Base-by-base conservation (phyloP, 1,140 invertebrate genomes). In the Bombus fervidus region DNA sequence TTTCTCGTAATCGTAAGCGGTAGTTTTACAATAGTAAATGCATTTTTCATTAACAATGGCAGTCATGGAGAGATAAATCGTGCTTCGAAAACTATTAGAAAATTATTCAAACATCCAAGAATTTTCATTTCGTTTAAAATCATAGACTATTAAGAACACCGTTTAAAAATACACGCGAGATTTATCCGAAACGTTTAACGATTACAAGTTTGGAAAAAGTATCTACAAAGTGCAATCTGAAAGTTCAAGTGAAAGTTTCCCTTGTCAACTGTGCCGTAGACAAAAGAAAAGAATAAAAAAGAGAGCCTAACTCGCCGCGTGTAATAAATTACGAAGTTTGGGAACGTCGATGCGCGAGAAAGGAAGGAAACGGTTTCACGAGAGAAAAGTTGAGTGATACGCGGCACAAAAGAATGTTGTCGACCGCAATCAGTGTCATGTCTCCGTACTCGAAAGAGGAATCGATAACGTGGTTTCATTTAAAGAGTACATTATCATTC, bases 401-500 rank as follows among this genome's bases (percentile, higher is more conserved):
- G 59, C 3, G n/a, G 68, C 18, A 81, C 43, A 82, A 47, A 85
- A 81, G 69, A 86, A 86, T 69, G 78, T 81, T 64, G 78, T 39
- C 57, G 34, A 37, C 37, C 79, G 43, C 71, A 57, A 81, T 86
- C 79, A 66, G 75, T 75, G 57, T 25, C 66, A 39, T 15, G 69
- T 68, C 79, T 83, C 66, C 18, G 41, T 10, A 2, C 22, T 22
- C 39, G 31, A 71, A 69, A n/a, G 43, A 10, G 57, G 31, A 81
- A 62, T 83, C 80, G 79, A 83, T 83, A 83, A 83, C 79, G 59
- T 6, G 83, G 83, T 64, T 72, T 73, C 76, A n/a, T 85, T 85
- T 80, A 85, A 53, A 72, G 83, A 57, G 39, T 62, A 34, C 53
- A 72, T 84, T 80, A 85, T 85, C 83, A 64, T 66, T 73, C 53